Conservation (phyloP, 2,113 vertebrate genomes). For the Megatriorchis doriae region DNA sequence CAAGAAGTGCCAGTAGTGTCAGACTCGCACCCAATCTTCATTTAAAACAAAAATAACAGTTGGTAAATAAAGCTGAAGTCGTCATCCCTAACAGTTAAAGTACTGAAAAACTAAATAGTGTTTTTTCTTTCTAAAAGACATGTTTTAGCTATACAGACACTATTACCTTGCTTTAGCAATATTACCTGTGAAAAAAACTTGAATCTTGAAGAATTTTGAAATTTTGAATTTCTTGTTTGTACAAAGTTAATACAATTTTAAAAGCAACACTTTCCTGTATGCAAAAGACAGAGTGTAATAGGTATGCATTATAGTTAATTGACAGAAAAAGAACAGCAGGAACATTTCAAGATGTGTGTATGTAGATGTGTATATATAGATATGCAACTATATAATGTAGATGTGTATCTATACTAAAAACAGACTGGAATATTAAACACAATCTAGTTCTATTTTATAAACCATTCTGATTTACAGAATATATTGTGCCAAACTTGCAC, state of each 20-base stretch:
- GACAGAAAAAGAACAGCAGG: not conserved
- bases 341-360: not conserved
- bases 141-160: not conserved
- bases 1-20: not conserved
- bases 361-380: accelerated
- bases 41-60: not conserved
- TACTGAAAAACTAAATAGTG: not conserved
- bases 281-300: not conserved
- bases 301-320: not conserved
- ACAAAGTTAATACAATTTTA: not conserved
- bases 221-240: not conserved
- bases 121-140: not conserved
- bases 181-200: not conserved
- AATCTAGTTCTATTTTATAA: not conserved
- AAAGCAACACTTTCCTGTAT: not conserved
- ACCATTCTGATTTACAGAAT: not conserved
- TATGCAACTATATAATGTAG: not conserved
- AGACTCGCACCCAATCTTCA: not conserved
- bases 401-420: not conserved
- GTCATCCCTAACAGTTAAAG: not conserved
- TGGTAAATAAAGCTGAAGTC: not conserved
- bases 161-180: not conserved
- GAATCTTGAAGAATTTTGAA: not conserved
- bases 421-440: not conserved
- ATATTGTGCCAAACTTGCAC: not conserved